A percentile compares a stretch with the other conserved stretches of the same genome.
Conservation (phyloP, 2,113 vertebrate genomes). For the Rhinopomastus cyanomelas region DNA sequence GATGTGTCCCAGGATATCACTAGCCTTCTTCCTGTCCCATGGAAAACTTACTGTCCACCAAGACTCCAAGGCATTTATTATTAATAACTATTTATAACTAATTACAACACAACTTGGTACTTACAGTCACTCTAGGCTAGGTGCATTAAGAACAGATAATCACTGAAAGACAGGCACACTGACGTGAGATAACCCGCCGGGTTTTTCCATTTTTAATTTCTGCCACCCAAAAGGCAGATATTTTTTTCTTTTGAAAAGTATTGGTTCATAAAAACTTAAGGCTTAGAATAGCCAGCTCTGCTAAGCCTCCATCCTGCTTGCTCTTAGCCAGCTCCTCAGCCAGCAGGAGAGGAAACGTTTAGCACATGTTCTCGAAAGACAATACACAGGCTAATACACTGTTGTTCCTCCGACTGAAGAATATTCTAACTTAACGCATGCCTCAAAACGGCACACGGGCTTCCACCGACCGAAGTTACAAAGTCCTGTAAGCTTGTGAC, state of each 20-base stretch:
- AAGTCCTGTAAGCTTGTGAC: neutral
- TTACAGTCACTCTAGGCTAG: neutral
- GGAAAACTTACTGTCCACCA: too few species aligned
- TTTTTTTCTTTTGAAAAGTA: neutral
- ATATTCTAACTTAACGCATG: neutral
- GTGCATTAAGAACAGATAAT: neutral
- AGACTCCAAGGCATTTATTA: too few species aligned
- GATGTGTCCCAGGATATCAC: too few species aligned
- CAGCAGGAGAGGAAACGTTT: neutral
- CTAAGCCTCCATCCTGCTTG: neutral
- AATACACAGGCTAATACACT: neutral
- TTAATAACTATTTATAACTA: neutral
- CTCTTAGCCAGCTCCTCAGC: neutral
- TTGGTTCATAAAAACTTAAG: neutral
- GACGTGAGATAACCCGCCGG: neutral
- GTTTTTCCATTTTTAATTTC: neutral
- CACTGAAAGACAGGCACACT: neutral
- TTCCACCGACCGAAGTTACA: neutral
- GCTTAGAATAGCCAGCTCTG: neutral
- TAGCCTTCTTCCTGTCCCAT: too few species aligned
- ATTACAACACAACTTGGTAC: neutral
- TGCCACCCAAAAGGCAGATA: neutral
- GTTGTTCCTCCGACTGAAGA: neutral
- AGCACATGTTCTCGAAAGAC: accelerated
- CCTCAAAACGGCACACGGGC: accelerated